Conservation (phyloP, 2,797 vertebrate genomes). For the Pterois miles region DNA sequence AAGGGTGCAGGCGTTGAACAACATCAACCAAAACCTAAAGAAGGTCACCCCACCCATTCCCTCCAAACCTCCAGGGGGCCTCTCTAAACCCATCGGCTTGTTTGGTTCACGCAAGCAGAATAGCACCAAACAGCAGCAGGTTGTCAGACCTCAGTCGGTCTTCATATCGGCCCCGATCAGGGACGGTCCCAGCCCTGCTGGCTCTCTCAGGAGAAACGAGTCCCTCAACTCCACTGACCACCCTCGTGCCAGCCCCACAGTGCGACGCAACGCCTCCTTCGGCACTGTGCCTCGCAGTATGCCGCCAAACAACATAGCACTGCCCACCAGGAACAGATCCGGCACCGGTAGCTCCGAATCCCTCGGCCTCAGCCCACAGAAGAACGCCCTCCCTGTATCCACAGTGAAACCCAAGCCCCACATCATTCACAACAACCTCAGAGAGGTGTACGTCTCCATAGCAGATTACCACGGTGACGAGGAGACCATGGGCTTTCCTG, state of each 20-base stretch:
- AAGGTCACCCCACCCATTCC: slow-evolving; percentile 94
- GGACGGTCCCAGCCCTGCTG: slow-evolving; percentile 77
- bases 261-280: slow-evolving; percentile 96
- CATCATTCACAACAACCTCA: slow-evolving; percentile 97
- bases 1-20: slow-evolving; percentile 94
- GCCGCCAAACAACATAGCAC: slow-evolving; percentile 68
- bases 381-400: slow-evolving; percentile 90
- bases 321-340: slow-evolving; percentile 65
- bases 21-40: slow-evolving; percentile 92
- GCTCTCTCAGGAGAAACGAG: slow-evolving; percentile 95
- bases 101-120: slow-evolving; percentile 91
- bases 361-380: slow-evolving; percentile 82
- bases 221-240: slow-evolving; percentile 92
- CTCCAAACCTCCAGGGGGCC: slow-evolving; percentile 93
- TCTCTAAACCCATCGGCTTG: slow-evolving; percentile 86
- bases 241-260: slow-evolving; percentile 81
- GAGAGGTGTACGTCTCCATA: slow-evolving; percentile 94
- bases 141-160: slow-evolving; percentile 96
- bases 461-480: slow-evolving; percentile 98
- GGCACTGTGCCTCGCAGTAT: slow-evolving; percentile 77
- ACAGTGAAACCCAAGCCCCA: slow-evolving; percentile 95
- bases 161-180: slow-evolving; percentile 89
- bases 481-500: slow-evolving; percentile 98
- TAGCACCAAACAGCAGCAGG: slow-evolving; percentile 89
- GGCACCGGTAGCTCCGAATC: slow-evolving; percentile 81